These are phyloP conservation scores for Drosophila azteca DNA, from an alignment of 1,140 invertebrate species.

Conservation along the genomic window DNA sequence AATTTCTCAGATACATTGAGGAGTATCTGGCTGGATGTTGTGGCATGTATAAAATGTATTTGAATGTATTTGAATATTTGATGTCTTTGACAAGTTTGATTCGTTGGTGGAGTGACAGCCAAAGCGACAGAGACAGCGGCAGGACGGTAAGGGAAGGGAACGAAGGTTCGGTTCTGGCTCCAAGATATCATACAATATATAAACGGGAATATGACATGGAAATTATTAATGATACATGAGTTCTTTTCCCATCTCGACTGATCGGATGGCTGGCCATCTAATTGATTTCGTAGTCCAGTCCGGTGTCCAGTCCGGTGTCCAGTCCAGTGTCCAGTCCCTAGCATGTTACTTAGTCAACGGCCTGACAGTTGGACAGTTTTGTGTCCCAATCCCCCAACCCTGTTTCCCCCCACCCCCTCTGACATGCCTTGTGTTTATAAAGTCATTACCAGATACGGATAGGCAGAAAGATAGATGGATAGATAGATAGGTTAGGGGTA, in stretches of 20 bases:
- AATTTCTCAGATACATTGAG: background rate
- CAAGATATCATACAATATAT: constrained; percentile 58
- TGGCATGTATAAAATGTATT: constrained; percentile 76
- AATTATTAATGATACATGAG: constrained; percentile 81
- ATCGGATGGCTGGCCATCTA: constrained; percentile 57
- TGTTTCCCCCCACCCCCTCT: constrained; percentile 25
- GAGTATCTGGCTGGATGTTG: constrained; percentile 18
- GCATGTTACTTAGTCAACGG: constrained; percentile 53
- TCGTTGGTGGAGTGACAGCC: no score
- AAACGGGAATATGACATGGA: constrained; percentile 72
- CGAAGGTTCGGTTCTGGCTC: constrained; percentile 9
- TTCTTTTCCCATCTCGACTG: constrained; percentile 38
- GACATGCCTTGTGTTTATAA: constrained; percentile 58
- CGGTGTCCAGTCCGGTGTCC: constrained; percentile 33
- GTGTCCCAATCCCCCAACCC: constrained; percentile 3
- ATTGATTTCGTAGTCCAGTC: constrained; percentile 61
- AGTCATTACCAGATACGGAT: constrained; percentile 53
- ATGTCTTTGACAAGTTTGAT: constrained; percentile 62
- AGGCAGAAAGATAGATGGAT: constrained; percentile 20
- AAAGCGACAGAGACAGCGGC: constrained; percentile 41
- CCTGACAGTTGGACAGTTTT: constrained; percentile 62
- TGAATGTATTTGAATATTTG: constrained; percentile 76
- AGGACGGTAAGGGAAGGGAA: background rate
- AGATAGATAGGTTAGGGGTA: background rate
- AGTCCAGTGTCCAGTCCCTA: constrained; percentile 30